phyloP scores from a whole-genome alignment of 2,888 invertebrate species.

The Lycophotia porphyrea region DNA sequence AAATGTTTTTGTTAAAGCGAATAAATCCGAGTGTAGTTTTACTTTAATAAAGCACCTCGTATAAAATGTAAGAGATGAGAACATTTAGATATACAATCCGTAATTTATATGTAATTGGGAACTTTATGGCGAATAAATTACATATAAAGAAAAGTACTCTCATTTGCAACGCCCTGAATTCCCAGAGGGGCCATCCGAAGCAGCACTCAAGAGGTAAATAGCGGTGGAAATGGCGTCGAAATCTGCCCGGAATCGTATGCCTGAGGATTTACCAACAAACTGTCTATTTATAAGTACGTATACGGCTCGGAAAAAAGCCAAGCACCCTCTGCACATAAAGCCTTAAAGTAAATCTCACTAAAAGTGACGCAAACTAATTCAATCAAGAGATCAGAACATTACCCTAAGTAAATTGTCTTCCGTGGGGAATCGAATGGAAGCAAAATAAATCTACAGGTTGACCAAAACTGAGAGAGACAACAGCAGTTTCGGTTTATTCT shows the following conservation, averaged over 20 bases:
- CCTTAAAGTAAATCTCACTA: conserved; percentile 31
- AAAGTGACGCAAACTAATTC: conserved; percentile 37
- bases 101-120: conserved; percentile 26
- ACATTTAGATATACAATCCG: conserved; percentile 28
- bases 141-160: conserved; percentile 41
- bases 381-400: conserved; percentile 28
- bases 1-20: not conserved
- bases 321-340: not conserved
- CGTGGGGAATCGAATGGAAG: conserved; percentile 4
- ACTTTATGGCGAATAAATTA: conserved; percentile 38
- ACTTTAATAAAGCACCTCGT: conserved; percentile 20
- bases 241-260: conserved; percentile 42
- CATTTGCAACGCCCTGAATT: conserved; percentile 37
- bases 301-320: conserved; percentile 9
- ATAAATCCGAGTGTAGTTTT: not conserved
- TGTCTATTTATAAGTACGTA: conserved; percentile 18
- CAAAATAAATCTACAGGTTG: conserved; percentile 24
- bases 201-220: conserved; percentile 55
- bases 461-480: not conserved
- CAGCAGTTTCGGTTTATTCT: not conserved
- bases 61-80: conserved; percentile 34
- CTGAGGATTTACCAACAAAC: conserved; percentile 16
- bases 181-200: conserved; percentile 20
- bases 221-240: conserved; percentile 36
- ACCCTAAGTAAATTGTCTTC: conserved; percentile 13